Percentiles rank a stretch among this genome's conserved stretches.
These are phyloP conservation scores for Condylostylus longicornis DNA, from an alignment of 1,140 invertebrate species.

Conservation along the genomic window DNA sequence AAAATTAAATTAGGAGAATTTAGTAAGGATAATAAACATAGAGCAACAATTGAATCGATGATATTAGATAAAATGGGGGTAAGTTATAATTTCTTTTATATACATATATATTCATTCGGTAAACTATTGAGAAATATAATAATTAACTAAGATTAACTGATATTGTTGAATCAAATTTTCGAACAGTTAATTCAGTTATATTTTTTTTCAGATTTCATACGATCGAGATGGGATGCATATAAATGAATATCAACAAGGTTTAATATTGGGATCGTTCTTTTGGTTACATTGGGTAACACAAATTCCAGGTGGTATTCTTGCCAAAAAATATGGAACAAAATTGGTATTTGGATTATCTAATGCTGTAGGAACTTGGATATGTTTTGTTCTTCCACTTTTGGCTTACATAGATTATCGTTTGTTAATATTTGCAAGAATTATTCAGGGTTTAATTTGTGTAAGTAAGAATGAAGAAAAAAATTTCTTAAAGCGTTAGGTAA, in stretches of 20 bases:
- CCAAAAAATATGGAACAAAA: constrained; percentile 54
- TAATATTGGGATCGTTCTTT: constrained; percentile 57
- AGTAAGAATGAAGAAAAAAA: too few species aligned
- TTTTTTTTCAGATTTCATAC: constrained; percentile 19
- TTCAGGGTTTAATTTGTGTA: constrained; percentile 62
- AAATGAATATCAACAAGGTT: constrained; percentile 50
- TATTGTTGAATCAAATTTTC: too few species aligned
- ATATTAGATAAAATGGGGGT: too few species aligned
- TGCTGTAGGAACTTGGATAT: constrained; percentile 49
- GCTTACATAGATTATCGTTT: constrained; percentile 42
- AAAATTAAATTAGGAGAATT: too few species aligned
- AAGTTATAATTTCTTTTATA: too few species aligned
- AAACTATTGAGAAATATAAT: too few species aligned
- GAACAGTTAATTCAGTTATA: too few species aligned
- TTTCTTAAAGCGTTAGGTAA: too few species aligned
- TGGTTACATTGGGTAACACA: constrained; percentile 59
- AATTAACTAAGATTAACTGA: too few species aligned
- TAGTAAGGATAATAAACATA: too few species aligned
- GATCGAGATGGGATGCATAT: constrained; percentile 39
- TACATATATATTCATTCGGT: too few species aligned
- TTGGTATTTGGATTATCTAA: constrained; percentile 53
- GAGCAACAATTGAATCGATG: too few species aligned
- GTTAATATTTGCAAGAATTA: constrained; percentile 45
- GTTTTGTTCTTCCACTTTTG: constrained; percentile 49
- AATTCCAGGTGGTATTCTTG: constrained; percentile 56